phyloP scores from a whole-genome alignment of 1,140 invertebrate species.

The Portunus trituberculatus region DNA sequence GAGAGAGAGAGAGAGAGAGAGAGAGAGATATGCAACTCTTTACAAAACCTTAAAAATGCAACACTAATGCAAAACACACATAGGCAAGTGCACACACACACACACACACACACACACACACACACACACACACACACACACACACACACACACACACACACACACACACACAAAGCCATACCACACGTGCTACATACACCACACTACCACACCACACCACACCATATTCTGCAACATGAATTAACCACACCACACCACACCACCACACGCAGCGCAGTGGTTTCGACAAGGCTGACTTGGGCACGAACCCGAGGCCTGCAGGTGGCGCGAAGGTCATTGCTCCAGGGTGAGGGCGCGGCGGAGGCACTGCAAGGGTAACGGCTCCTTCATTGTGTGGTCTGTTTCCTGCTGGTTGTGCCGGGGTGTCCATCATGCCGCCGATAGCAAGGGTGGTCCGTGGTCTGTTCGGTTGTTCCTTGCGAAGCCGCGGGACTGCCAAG shows the following conservation, averaged over 20 bases:
- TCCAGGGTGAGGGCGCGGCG: background rate
- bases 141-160: background rate
- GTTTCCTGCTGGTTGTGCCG: background rate
- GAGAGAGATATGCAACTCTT: background rate
- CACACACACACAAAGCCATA: too few relatives aligned
- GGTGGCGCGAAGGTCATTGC: background rate
- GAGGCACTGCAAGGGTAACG: background rate
- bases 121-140: background rate
- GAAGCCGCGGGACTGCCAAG: background rate
- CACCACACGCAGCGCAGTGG: too few relatives aligned
- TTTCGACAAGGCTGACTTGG: too few relatives aligned
- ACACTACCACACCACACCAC: too few relatives aligned
- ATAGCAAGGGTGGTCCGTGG: conserved; percentile 38
- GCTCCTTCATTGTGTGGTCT: background rate
- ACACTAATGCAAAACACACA: background rate
- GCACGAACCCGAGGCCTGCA: background rate
- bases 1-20: background rate
- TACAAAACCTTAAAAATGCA: background rate
- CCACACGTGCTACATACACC: too few relatives aligned
- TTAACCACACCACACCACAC: too few relatives aligned
- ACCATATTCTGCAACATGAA: too few relatives aligned
- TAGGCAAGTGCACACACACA: background rate
- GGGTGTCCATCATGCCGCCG: background rate
- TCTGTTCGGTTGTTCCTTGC: conserved; percentile 28
- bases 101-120: background rate